phyloP scores from a whole-genome alignment of 2,888 invertebrate genomes.

The Xestia rhomboidea region DNA sequence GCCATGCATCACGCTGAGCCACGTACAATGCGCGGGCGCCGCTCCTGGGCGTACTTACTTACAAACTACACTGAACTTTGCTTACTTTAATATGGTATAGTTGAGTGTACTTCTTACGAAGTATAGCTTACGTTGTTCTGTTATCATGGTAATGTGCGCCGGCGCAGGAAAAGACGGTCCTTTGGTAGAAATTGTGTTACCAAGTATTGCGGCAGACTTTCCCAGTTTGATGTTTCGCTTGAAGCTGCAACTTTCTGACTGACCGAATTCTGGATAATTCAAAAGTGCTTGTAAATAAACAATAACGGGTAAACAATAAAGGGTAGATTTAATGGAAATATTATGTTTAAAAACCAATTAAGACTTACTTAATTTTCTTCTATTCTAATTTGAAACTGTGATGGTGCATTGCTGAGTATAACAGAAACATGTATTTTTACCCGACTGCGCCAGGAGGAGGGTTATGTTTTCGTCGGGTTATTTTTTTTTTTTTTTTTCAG shows the following conservation, averaged over 20 bases:
- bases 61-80: conserved; percentile 12
- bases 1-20: conserved; percentile 28
- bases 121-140: conserved; percentile 25
- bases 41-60: not conserved
- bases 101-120: conserved; percentile 1
- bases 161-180: not conserved
- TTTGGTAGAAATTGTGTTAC: conserved; percentile 6
- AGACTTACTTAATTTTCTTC: not conserved
- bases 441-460: no score
- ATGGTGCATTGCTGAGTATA: not conserved
- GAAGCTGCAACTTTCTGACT: not conserved
- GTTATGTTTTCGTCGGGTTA: no score
- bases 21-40: conserved; percentile 34
- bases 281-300: not conserved
- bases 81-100: conserved; percentile 11
- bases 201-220: not conserved
- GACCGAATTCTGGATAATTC: not conserved
- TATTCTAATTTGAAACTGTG: not conserved
- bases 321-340: not conserved
- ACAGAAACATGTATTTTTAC: no score
- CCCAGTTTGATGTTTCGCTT: not conserved
- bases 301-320: not conserved
- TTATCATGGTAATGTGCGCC: conserved; percentile 58
- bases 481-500: no score
- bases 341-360: not conserved